Percentiles rank a stretch among this genome's conserved stretches.
Conservation (phyloP, 2,888 invertebrate species). For the Troglohyphantes excavatus region DNA sequence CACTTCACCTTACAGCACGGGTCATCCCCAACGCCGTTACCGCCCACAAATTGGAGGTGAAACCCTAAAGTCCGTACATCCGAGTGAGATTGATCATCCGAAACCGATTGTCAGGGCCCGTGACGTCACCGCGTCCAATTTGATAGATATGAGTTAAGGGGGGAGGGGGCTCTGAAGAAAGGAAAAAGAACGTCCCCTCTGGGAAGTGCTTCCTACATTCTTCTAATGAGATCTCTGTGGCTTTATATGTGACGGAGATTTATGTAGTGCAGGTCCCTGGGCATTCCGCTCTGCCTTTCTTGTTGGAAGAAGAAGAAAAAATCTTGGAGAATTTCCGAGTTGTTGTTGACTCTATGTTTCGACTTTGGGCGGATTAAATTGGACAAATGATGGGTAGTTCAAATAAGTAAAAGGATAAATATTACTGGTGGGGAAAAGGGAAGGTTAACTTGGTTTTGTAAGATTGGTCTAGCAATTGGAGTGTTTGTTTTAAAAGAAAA, state of each 20-base stretch:
- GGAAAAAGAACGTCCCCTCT: constrained; percentile 26
- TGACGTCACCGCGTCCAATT: constrained; percentile 60
- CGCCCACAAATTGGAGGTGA: constrained; percentile 16
- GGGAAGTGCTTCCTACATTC: constrained; percentile 55
- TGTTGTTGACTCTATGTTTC: too few relatives aligned
- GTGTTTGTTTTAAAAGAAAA: too few relatives aligned
- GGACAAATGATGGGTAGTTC: too few relatives aligned
- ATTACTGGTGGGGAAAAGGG: too few relatives aligned
- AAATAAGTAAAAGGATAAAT: too few relatives aligned
- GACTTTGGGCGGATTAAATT: too few relatives aligned
- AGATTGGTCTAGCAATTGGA: too few relatives aligned
- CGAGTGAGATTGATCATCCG: constrained; percentile 55
- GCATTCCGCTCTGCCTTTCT: constrained; percentile 20
- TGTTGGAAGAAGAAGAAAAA: too few relatives aligned
- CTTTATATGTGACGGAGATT: constrained; percentile 67
- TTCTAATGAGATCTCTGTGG: constrained; percentile 72
- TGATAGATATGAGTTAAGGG: constrained; percentile 65
- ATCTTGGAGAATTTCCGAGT: too few relatives aligned
- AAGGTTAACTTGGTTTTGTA: too few relatives aligned
- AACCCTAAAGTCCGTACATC: constrained; percentile 12
- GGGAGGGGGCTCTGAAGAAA: constrained; percentile 34
- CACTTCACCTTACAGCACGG: too few relatives aligned
- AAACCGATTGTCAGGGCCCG: constrained; percentile 41
- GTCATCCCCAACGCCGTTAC: neutral
- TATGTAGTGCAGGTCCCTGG: constrained; percentile 60